A percentile compares a stretch with the other conserved stretches of the same genome.
These are phyloP conservation scores for Labeo catla DNA, from an alignment of 2,113 vertebrate genomes.

Conservation along the genomic window DNA sequence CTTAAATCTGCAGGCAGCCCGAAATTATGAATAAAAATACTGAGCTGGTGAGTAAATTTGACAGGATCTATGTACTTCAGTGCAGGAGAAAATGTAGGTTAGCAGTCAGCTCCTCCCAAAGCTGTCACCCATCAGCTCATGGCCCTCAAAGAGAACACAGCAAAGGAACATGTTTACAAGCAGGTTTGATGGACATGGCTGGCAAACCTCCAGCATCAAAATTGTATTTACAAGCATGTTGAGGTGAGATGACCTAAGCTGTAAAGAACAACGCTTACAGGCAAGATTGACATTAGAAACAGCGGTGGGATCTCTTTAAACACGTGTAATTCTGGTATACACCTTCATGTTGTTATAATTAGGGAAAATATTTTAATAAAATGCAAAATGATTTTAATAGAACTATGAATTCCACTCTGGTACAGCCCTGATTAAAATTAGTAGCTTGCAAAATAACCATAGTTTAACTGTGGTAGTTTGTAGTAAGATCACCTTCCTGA, in stretches of 20 bases:
- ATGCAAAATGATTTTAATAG: background rate
- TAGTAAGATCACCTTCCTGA: background rate
- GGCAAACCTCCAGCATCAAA: constrained; percentile 58
- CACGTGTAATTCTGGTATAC: background rate
- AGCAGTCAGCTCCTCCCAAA: constrained; percentile 48
- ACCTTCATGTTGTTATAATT: background rate
- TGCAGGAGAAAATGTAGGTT: constrained; percentile 53
- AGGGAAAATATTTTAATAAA: background rate
- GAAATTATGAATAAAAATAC: constrained; percentile 40
- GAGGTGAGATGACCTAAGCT: constrained; percentile 27
- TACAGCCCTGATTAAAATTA: background rate
- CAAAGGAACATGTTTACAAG: constrained; percentile 49
- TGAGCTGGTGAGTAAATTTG: constrained; percentile 5
- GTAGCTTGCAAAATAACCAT: background rate
- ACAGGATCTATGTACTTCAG: constrained; percentile 33
- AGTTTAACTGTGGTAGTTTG: background rate
- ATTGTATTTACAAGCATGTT: constrained; percentile 62
- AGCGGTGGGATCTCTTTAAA: background rate
- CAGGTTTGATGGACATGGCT: constrained; percentile 53
- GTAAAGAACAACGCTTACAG: background rate
- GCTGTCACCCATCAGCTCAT: constrained; percentile 48
- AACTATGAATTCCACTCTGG: background rate
- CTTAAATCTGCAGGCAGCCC: constrained; percentile 43
- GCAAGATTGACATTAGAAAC: constrained; percentile 16
- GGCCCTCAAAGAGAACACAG: constrained; percentile 47